Evolutionary conservation across 2,113 vertebrate genomes (phyloP).

Genomic region (Hymenochirus boettgeri): DNA sequence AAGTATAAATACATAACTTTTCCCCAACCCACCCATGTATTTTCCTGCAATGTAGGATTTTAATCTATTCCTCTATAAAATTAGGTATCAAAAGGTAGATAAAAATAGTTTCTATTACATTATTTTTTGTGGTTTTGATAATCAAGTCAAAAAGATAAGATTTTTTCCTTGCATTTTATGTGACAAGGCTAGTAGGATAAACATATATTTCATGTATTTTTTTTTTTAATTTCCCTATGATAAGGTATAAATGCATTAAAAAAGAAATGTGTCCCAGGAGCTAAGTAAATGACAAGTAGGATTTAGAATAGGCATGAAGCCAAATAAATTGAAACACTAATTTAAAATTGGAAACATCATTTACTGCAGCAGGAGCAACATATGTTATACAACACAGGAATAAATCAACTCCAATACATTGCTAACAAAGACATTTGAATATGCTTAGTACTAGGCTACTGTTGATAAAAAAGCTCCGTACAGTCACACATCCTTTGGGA

Average conservation of each 20-base stretch:
- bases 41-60: too few relatives aligned
- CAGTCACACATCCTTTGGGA: slow-evolving; percentile 55
- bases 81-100: too few relatives aligned
- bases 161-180: too few relatives aligned
- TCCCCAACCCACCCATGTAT: too few relatives aligned
- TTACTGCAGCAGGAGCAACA: slow-evolving; percentile 41
- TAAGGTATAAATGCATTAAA: not conserved
- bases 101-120: too few relatives aligned
- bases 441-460: slow-evolving; percentile 54
- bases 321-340: slow-evolving; percentile 37
- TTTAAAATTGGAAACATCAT: slow-evolving; percentile 42
- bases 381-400: slow-evolving; percentile 35
- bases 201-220: not conserved
- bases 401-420: slow-evolving; percentile 48
- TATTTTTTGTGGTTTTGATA: too few relatives aligned
- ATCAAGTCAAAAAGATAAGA: too few relatives aligned
- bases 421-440: slow-evolving; percentile 52
- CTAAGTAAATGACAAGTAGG: slow-evolving; percentile 26
- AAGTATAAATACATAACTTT: too few relatives aligned
- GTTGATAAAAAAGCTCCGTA: slow-evolving; percentile 61
- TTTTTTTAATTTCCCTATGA: not conserved
- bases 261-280: slow-evolving; percentile 14
- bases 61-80: too few relatives aligned
- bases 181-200: too few relatives aligned
- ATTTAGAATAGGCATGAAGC: slow-evolving; percentile 20